Base-by-base conservation (phyloP, 2,888 invertebrate genomes). In the Sialis fuliginosa region DNA sequence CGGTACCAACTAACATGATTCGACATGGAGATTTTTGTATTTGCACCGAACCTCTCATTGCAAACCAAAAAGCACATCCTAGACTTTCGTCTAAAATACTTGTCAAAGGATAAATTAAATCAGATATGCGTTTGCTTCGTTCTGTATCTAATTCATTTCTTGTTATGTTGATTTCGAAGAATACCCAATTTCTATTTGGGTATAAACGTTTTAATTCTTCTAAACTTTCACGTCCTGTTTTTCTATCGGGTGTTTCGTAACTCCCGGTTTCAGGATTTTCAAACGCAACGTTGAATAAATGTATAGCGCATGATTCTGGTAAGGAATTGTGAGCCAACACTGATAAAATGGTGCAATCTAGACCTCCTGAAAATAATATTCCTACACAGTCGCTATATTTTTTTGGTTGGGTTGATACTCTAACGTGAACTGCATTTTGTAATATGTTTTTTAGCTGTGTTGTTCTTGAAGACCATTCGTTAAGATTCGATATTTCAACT, bases 41-140 rank as follows among this genome's bases (percentile, higher is more conserved):
- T 44, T 79, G 82, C 4, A 4, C 4, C 51, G 66, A 58, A 4
- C 82, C 92, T 56, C 81, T 70, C 42, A 90, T 80, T 30, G 96
- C 96, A 74, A 97, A 98, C 95, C 96, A 98, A 42, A 89, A 68
- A n/a, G 88, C 95, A 61, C 86, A 87, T 0, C 96, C 97, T 45
- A 98, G 73, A 58, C 92, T 93, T 63, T 98, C 97, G 68, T 98
- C 98, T 43, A 98, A 66, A 49, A 98, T 79, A 1, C 91, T 89
- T 53, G 76, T 71, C 46, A 86, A 71, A 0, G 98, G 98, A 64
- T 81, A 79, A 41, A 96, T 78, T 49, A 96, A 71, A 63, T 89
- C 76, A 34, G 75, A 73, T 53, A 92, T 84, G 50, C 63, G 67
- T 3, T 62, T 58, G 4, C 65, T 60, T 54, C 86, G 72, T 54